A percentile compares a stretch with the other conserved stretches of the same genome.
Evolutionary conservation across 2,113 vertebrate species (phyloP).

Genomic region (Ochotona princeps): DNA sequence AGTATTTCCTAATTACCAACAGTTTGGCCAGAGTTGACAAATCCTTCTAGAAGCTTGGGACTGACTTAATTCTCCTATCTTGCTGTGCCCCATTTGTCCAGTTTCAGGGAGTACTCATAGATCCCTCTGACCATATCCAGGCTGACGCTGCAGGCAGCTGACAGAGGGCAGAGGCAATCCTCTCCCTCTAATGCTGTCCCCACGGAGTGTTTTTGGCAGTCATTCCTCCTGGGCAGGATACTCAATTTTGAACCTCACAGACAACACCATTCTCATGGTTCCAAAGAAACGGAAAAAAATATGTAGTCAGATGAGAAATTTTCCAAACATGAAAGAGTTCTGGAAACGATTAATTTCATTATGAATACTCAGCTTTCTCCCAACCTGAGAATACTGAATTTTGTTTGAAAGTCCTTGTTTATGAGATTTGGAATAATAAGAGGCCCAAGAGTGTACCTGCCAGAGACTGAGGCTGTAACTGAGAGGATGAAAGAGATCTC

Average conservation of each 20-base stretch:
- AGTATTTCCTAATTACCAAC: not conserved
- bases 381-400: not conserved
- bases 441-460: not conserved
- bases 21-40: not conserved
- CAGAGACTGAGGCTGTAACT: not conserved
- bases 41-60: not conserved
- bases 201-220: not conserved
- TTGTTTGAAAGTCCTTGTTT: not conserved
- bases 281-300: not conserved
- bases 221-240: not conserved
- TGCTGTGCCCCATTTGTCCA: not conserved
- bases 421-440: not conserved
- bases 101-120: not conserved
- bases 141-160: not conserved
- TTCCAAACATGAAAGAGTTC: not conserved
- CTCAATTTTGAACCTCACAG: not conserved
- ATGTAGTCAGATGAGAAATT: not conserved
- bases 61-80: not conserved
- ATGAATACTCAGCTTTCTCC: not conserved
- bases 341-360: not conserved
- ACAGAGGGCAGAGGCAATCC: not conserved
- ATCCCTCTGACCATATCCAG: not conserved
- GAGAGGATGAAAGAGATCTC: not conserved
- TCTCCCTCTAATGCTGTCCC: not conserved
- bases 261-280: not conserved